Conservation (phyloP, 2,113 vertebrate genomes). For the Sphyrna mokarran region DNA sequence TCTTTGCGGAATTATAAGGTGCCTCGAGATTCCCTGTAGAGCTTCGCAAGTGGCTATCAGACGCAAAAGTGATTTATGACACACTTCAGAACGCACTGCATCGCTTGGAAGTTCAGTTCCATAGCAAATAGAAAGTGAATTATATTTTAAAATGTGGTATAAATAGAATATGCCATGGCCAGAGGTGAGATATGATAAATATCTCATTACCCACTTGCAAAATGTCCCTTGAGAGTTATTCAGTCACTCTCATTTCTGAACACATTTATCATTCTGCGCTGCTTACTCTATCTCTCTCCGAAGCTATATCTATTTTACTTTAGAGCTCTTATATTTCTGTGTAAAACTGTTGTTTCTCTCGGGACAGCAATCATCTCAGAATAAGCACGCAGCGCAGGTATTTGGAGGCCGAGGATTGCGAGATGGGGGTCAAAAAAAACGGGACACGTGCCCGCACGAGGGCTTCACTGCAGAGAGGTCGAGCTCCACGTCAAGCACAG, state of each 20-base stretch:
- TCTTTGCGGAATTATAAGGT: conserved; percentile 33
- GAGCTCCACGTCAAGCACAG: not conserved
- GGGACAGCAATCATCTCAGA: not conserved
- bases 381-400: not conserved
- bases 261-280: conserved; percentile 20
- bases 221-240: conserved; percentile 31
- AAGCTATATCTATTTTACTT: conserved; percentile 6
- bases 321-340: conserved; percentile 10
- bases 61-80: conserved; percentile 32
- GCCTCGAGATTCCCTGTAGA: conserved; percentile 8
- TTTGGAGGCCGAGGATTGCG: not conserved
- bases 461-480: no score
- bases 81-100: conserved; percentile 11
- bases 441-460: no score
- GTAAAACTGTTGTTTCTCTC: conserved; percentile 1
- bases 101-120: conserved; percentile 27
- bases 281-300: not conserved
- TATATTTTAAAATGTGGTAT: conserved; percentile 37
- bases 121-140: conserved; percentile 35
- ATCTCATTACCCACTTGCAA: conserved; percentile 35
- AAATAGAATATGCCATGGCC: conserved; percentile 36
- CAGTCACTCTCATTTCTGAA: conserved; percentile 23
- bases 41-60: conserved; percentile 4
- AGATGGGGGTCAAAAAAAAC: not conserved
- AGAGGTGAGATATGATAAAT: conserved; percentile 36